phyloP scores from a whole-genome alignment of 2,797 vertebrate genomes.

The Falco concolor region DNA sequence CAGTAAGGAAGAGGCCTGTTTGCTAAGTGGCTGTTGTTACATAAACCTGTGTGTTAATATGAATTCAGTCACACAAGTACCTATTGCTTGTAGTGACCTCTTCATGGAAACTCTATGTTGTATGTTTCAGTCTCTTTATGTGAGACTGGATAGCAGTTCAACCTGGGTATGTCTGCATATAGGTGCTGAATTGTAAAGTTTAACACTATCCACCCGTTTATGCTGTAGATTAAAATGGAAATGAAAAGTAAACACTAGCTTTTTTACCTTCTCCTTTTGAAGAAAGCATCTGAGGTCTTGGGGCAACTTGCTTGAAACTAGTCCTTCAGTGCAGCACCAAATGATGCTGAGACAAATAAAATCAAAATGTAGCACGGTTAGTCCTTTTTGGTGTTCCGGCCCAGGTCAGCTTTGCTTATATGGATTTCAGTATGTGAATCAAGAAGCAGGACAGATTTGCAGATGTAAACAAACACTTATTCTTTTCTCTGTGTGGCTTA shows the following conservation, averaged over 20 bases:
- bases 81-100: background rate
- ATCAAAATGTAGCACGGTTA: background rate
- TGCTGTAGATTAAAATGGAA: background rate
- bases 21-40: background rate
- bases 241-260: background rate
- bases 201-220: background rate
- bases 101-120: background rate
- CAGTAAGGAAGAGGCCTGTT: background rate
- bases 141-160: background rate
- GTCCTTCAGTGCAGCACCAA: background rate
- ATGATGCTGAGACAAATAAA: background rate
- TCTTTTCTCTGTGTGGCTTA: background rate
- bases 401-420: background rate
- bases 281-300: background rate
- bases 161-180: background rate
- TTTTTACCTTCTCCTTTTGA: background rate
- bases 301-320: background rate
- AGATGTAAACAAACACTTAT: background rate
- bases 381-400: background rate
- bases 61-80: background rate
- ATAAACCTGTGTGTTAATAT: background rate
- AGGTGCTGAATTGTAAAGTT: background rate
- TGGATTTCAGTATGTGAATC: background rate
- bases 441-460: background rate
- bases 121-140: background rate